These are phyloP conservation scores for Phoenoteleia sp. DNA, from an alignment of 2,888 invertebrate genomes.

Conservation along the genomic window DNA sequence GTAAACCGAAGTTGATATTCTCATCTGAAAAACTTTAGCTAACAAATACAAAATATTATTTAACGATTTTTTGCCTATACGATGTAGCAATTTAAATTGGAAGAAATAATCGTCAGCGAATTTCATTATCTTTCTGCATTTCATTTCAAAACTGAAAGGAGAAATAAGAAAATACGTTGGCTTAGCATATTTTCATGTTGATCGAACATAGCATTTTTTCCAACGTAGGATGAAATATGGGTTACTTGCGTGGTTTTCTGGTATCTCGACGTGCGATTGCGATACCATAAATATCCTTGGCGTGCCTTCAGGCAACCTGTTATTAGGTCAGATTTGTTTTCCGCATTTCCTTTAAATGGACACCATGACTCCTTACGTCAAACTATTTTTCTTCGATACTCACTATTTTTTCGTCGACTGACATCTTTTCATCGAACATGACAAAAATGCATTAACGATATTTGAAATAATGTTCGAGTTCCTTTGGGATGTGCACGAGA, in stretches of 20 bases:
- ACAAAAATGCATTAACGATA: slow-evolving; percentile 1
- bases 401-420: not conserved
- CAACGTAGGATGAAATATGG: not conserved
- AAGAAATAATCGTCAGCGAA: too few relatives aligned
- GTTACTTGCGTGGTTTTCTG: not conserved
- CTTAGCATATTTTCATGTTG: not conserved
- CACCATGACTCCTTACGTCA: slow-evolving; percentile 2
- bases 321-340: slow-evolving; percentile 31
- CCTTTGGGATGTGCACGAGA: not conserved
- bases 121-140: too few relatives aligned
- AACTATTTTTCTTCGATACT: not conserved
- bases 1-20: too few relatives aligned
- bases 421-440: slow-evolving; percentile 1
- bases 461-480: slow-evolving; percentile 1
- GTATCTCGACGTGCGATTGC: not conserved
- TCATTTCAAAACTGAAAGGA: too few relatives aligned
- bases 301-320: slow-evolving; percentile 2
- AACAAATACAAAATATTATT: too few relatives aligned
- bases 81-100: too few relatives aligned
- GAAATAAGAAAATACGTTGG: too few relatives aligned
- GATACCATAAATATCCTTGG: slow-evolving; percentile 9
- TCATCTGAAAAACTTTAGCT: too few relatives aligned
- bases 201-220: too few relatives aligned
- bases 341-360: not conserved
- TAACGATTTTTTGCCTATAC: too few relatives aligned